Evolutionary conservation across 2,797 vertebrate genomes (phyloP).

Genomic region (Gymnoscopelus microlampas): DNA sequence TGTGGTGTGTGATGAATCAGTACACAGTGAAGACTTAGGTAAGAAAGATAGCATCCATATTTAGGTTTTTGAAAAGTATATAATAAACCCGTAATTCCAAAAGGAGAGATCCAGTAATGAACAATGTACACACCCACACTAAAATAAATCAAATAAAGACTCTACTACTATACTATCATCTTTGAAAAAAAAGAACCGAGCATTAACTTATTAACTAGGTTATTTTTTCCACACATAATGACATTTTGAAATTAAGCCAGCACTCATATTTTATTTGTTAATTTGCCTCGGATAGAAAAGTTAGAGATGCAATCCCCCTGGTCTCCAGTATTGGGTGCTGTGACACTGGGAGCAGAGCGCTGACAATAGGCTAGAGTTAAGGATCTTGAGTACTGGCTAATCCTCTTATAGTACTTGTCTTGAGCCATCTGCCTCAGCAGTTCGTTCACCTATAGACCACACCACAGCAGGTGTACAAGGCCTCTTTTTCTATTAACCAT

Average conservation of each 20-base stretch:
- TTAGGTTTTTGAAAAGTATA: too few species aligned
- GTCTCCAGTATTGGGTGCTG: conserved; percentile 46
- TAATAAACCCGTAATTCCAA: too few species aligned
- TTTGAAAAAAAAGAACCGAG: too few species aligned
- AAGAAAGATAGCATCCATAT: not conserved
- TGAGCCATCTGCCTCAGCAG: conserved; percentile 52
- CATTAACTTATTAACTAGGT: too few species aligned
- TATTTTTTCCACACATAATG: too few species aligned
- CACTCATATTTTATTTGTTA: not conserved
- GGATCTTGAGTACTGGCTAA: conserved; percentile 56
- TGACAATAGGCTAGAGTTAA: not conserved
- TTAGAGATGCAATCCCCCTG: conserved; percentile 4
- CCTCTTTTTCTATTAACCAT: conserved; percentile 40
- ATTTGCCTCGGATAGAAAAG: not conserved
- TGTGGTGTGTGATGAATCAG: conserved; percentile 79
- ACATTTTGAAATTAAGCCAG: not conserved
- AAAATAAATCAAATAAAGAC: too few species aligned
- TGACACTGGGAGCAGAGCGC: not conserved
- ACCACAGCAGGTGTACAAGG: conserved; percentile 6
- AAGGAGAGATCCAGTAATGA: too few species aligned
- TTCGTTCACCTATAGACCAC: conserved; percentile 16
- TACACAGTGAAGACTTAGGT: conserved; percentile 81
- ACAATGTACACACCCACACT: too few species aligned
- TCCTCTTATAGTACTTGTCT: conserved; percentile 72
- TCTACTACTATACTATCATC: too few species aligned